phyloP scores from a whole-genome alignment of 2,113 vertebrate genomes.

The Fulica atra region DNA sequence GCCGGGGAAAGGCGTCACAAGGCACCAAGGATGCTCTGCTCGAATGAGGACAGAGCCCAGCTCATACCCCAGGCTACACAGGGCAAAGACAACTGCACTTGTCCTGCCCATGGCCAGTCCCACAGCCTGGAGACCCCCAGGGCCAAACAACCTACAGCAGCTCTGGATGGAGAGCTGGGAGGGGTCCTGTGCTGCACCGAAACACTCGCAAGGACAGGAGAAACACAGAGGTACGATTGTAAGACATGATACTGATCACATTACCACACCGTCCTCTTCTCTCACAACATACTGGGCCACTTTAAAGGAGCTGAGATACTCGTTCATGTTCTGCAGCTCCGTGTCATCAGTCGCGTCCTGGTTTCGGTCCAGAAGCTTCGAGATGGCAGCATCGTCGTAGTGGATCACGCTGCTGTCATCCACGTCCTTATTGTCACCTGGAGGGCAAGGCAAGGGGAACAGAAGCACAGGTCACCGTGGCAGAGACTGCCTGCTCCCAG shows the following conservation, averaged over 20 bases:
- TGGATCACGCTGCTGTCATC: constrained; percentile 97
- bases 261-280: constrained; percentile 96
- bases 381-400: constrained; percentile 94
- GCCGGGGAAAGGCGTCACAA: neutral
- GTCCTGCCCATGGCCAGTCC: fast-evolving
- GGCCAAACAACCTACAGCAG: neutral
- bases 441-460: fast-evolving
- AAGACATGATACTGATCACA: constrained; percentile 59
- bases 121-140: neutral
- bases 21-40: fast-evolving
- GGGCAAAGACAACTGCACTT: neutral
- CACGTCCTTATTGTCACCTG: constrained; percentile 93
- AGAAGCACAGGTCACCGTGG: fast-evolving
- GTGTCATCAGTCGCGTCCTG: constrained; percentile 94
- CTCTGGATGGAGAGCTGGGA: neutral
- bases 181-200: fast-evolving
- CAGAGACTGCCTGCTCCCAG: fast-evolving
- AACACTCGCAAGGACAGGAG: neutral
- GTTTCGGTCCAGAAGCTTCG: constrained; percentile 94
- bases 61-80: neutral
- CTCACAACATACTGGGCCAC: constrained; percentile 98
- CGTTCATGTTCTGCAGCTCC: constrained; percentile 98
- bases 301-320: constrained; percentile 99
- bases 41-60: neutral
- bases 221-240: neutral